These are phyloP conservation scores for Istiophorus platypterus DNA, from an alignment of 2,113 vertebrate genomes.

Conservation along the genomic window DNA sequence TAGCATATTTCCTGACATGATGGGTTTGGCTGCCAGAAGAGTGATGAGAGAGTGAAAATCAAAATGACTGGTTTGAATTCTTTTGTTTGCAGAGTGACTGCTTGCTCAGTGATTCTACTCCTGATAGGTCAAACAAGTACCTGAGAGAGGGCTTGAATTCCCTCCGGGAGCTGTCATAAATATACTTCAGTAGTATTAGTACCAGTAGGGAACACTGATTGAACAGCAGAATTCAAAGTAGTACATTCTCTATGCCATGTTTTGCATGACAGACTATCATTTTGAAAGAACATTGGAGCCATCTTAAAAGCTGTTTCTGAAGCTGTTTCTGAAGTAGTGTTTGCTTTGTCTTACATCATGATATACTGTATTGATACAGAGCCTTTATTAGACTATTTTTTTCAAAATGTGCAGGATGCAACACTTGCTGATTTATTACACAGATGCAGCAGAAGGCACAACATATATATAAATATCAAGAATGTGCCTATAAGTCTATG, in stretches of 20 bases:
- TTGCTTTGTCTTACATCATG: slow-evolving; percentile 39
- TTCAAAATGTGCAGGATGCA: slow-evolving; percentile 30
- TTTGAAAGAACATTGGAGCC: slow-evolving; percentile 10
- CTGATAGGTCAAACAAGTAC: slow-evolving; percentile 63
- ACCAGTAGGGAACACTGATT: slow-evolving; percentile 4
- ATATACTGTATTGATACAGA: slow-evolving; percentile 9
- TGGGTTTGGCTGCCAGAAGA: slow-evolving; percentile 35
- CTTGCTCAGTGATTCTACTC: slow-evolving; percentile 32
- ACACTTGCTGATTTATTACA: slow-evolving; percentile 9
- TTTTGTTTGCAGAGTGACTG: slow-evolving; percentile 44
- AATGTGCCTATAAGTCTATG: background rate
- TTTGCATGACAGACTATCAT: slow-evolving; percentile 6
- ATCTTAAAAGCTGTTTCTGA: slow-evolving; percentile 22
- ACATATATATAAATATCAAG: background rate
- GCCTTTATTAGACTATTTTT: slow-evolving; percentile 49
- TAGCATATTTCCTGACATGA: slow-evolving; percentile 31
- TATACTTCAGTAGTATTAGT: slow-evolving; percentile 10
- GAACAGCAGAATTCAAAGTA: background rate
- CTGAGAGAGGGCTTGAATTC: slow-evolving; percentile 50
- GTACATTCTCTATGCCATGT: background rate
- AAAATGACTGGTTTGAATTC: slow-evolving; percentile 24
- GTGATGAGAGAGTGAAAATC: slow-evolving; percentile 40
- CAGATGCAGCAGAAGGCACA: slow-evolving; percentile 1
- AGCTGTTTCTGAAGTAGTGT: too few relatives aligned
- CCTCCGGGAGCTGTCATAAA: slow-evolving; percentile 65